Evolutionary conservation across 2,888 invertebrate genomes (phyloP).

Genomic region (Bembecia ichneumoniformis): DNA sequence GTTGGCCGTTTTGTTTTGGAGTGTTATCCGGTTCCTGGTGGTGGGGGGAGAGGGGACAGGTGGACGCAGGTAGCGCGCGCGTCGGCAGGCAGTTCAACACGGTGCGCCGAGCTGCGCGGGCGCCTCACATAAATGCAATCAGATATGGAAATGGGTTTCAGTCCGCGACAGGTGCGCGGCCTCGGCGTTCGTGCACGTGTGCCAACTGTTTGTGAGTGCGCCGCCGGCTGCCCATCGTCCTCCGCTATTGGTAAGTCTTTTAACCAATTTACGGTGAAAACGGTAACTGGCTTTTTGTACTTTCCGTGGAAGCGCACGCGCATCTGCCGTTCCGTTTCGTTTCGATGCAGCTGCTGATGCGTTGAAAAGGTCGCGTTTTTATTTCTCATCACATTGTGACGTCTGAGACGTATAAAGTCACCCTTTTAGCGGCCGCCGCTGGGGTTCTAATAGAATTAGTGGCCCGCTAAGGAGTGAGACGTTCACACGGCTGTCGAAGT

Average conservation of each 20-base stretch:
- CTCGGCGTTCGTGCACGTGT: constrained; percentile 68
- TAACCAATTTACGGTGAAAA: constrained; percentile 25
- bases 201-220: constrained; percentile 69
- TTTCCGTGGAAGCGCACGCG: constrained; percentile 45
- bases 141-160: constrained; percentile 64
- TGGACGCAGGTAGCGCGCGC: constrained; percentile 66
- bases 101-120: constrained; percentile 60
- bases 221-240: constrained; percentile 41
- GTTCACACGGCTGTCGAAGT: constrained; percentile 43
- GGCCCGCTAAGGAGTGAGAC: constrained; percentile 19
- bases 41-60: constrained; percentile 62
- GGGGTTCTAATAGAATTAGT: constrained; percentile 47
- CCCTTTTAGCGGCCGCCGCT: constrained; percentile 30
- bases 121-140: constrained; percentile 48
- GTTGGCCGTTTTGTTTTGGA: constrained; percentile 72
- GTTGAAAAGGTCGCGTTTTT: constrained; percentile 52
- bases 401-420: constrained; percentile 18
- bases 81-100: constrained; percentile 58
- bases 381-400: constrained; percentile 30
- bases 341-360: constrained; percentile 57
- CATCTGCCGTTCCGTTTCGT: constrained; percentile 61
- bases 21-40: constrained; percentile 70
- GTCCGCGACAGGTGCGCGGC: constrained; percentile 69
- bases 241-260: constrained; percentile 44
- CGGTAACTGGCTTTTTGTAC: constrained; percentile 37